Base-by-base conservation (phyloP, 2,888 invertebrate species). In the Sarcophaga carnaria region DNA sequence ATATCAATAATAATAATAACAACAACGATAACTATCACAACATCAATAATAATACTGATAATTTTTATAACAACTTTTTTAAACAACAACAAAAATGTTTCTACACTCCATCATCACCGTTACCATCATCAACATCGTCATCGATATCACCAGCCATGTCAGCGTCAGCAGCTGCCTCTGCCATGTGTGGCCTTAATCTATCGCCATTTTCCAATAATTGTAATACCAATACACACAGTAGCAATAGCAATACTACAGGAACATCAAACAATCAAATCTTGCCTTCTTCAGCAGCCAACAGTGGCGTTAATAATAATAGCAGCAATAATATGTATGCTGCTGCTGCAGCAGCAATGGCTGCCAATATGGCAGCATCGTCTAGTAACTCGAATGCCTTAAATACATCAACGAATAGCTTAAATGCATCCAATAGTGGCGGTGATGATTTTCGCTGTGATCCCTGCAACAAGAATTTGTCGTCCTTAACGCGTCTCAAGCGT, bases 401-500 rank as follows among this genome's bases (percentile, higher is more conserved):
- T 79, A 91, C 90, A 59, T 90, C 91, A 22, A 89, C 90, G 37
- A 90, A 90, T 82, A 90, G 89, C 8, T 70, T 91, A 59, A 91
- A 90, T 71, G 90, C 92, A 4, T 89, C 90, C 3, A 91, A 54
- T 0, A 54, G 92, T 81, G 92, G 93, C 85, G 96, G 96, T 94
- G 97, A 97, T 95, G 97, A 97, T 95, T 97, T 97, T 95, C 96
- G 97, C 94, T 97, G 97, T 95, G 97, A 97, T 95, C 97, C 97
- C 92, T 97, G 97, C 96, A 97, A 97, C 96, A 97, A 97, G 95
- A 97, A 96, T 94, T 95, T 97, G 93, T 97, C 97, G 93, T 97
- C 97, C 91, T 95, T 97, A 94, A 97, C 97, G 92, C 96, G 97
- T 93, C 96, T 97, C 95, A 97, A 97, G 95, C 96, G 97, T 92